phyloP scores from a whole-genome alignment of 2,113 vertebrate genomes.

The Petroica traversi region DNA sequence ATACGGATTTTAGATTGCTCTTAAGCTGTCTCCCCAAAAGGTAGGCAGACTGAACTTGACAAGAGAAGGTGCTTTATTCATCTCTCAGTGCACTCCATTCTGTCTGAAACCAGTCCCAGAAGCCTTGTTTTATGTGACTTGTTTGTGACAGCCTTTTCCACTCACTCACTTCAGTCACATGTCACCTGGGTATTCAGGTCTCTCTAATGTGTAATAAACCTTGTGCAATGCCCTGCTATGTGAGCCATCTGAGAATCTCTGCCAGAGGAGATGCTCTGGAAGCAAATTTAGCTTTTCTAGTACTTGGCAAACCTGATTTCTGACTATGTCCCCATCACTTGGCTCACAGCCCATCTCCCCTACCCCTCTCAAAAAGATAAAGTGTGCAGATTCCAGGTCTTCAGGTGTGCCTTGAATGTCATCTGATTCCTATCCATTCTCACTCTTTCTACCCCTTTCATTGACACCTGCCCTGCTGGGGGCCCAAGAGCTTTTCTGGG shows the following conservation, averaged over 20 bases:
- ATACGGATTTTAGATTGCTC: not conserved
- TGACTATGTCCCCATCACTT: not conserved
- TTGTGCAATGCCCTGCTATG: fast-evolving
- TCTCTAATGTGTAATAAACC: not conserved
- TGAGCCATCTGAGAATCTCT: not conserved
- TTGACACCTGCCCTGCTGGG: not conserved
- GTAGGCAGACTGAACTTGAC: not conserved
- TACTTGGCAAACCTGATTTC: not conserved
- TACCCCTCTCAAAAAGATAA: not conserved
- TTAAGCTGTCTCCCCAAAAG: not conserved
- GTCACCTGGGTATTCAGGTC: not conserved
- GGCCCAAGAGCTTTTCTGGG: not conserved
- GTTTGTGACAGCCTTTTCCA: not conserved
- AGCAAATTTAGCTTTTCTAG: not conserved
- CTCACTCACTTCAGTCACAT: not conserved
- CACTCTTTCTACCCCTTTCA: not conserved
- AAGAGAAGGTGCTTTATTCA: not conserved
- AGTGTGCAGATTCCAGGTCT: not conserved
- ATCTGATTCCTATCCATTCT: not conserved
- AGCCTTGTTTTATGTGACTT: not conserved
- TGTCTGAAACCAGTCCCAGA: not conserved
- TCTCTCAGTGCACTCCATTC: not conserved
- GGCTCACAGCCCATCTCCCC: not conserved
- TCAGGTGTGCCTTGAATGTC: not conserved
- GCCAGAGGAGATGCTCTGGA: not conserved